phyloP scores from a whole-genome alignment of 2,113 vertebrate species.

The Myotis davidii region DNA sequence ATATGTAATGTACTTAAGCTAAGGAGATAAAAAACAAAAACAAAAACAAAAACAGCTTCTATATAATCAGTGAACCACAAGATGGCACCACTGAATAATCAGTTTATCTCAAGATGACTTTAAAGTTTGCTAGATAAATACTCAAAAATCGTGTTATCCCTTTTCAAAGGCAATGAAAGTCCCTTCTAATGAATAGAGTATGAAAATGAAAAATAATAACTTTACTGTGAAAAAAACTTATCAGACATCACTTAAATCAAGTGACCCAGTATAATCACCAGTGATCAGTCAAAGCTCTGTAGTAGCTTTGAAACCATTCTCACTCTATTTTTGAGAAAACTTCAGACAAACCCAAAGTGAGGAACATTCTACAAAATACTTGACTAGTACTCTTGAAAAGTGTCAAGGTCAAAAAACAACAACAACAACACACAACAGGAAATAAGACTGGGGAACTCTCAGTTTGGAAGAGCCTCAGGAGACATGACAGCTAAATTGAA shows the following conservation, averaged over 20 bases:
- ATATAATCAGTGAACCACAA: constrained; percentile 60
- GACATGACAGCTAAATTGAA: neutral
- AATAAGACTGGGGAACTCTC: neutral
- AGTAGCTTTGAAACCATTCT: too few species aligned
- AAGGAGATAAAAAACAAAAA: neutral
- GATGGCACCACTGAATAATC: constrained; percentile 68
- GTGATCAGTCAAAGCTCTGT: neutral
- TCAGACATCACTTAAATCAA: neutral
- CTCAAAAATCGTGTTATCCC: neutral
- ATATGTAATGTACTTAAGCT: neutral
- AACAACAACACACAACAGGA: neutral
- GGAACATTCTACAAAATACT: neutral
- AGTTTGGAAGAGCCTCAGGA: neutral
- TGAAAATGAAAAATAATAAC: neutral
- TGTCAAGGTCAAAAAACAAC: neutral
- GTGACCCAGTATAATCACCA: neutral
- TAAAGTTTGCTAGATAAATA: neutral
- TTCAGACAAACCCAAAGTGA: neutral
- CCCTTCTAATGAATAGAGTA: neutral
- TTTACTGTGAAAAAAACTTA: neutral
- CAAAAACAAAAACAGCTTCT: neutral
- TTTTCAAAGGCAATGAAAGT: neutral
- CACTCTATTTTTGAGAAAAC: constrained; percentile 28
- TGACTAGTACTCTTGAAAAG: neutral
- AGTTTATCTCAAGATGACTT: constrained; percentile 43